Conservation (phyloP, 2,888 invertebrate genomes). For the Lasioglossum zephyrum region DNA sequence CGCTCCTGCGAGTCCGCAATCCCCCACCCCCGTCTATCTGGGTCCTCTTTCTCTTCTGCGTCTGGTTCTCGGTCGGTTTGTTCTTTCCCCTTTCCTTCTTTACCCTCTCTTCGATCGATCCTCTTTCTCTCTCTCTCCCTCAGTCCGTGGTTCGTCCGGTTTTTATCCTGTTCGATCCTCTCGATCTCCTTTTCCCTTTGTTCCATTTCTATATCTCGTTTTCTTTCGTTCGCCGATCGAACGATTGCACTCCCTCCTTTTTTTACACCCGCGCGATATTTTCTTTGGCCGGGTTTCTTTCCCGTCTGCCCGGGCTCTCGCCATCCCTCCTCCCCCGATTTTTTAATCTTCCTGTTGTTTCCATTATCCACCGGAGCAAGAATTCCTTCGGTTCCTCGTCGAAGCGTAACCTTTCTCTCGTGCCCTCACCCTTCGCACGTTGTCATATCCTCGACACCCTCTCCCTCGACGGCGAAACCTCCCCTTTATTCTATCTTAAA, state of each 20-base stretch:
- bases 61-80: constrained; percentile 14
- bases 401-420: neutral
- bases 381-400: neutral
- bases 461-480: neutral
- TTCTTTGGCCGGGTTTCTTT: neutral
- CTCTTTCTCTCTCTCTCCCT: neutral
- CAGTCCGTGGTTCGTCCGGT: neutral
- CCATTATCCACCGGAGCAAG: neutral
- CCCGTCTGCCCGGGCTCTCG: neutral
- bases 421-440: neutral
- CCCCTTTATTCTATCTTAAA: constrained; percentile 23
- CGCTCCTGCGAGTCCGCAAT: constrained; percentile 69
- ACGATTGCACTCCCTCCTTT: neutral
- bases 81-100: constrained; percentile 31
- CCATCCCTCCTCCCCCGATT: neutral
- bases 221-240: constrained; percentile 9
- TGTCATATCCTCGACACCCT: constrained; percentile 2
- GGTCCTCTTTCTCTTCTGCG: constrained; percentile 22
- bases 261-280: constrained; percentile 6
- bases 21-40: constrained; percentile 34
- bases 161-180: neutral
- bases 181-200: neutral
- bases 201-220: constrained; percentile 18
- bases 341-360: constrained; percentile 12
- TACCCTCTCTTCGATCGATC: too few relatives aligned